Percentiles rank a stretch among this genome's conserved stretches.
phyloP scores from a whole-genome alignment of 2,888 invertebrate species.

The Allolobophora icterica region DNA sequence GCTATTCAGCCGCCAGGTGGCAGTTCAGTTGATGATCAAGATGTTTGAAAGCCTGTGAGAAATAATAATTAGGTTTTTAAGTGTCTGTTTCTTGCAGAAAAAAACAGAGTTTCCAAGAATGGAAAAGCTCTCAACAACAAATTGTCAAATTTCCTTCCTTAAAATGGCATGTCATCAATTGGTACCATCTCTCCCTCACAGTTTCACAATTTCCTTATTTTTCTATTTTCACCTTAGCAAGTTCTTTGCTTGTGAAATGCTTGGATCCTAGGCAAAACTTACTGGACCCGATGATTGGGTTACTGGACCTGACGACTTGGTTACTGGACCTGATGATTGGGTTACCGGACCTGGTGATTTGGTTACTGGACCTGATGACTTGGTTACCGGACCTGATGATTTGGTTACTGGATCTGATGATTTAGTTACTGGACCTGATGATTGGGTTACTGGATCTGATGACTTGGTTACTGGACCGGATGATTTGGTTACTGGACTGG shows the following conservation, averaged over 20 bases:
- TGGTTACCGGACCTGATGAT: neutral
- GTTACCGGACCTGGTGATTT: too few relatives aligned
- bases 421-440: neutral
- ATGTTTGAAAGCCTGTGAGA: neutral
- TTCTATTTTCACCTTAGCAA: neutral
- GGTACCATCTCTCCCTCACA: neutral
- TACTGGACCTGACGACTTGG: neutral
- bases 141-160: neutral
- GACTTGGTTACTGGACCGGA: neutral
- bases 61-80: neutral
- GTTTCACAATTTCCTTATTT: neutral
- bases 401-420: too few relatives aligned
- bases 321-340: neutral
- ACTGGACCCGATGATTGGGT: neutral
- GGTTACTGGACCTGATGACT: neutral
- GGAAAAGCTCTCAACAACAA: neutral
- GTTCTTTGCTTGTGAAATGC: neutral
- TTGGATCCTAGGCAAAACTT: neutral
- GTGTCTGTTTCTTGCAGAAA: too few relatives aligned
- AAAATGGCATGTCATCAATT: neutral
- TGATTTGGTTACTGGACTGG: too few relatives aligned
- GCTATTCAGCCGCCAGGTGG: too few relatives aligned
- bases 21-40: neutral
- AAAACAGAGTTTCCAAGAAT: neutral
- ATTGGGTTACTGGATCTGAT: too few relatives aligned